A percentile compares a stretch with the other conserved stretches of the same genome.
phyloP scores from a whole-genome alignment of 1,140 invertebrate genomes.

The Lepidotrigona ventralis region DNA sequence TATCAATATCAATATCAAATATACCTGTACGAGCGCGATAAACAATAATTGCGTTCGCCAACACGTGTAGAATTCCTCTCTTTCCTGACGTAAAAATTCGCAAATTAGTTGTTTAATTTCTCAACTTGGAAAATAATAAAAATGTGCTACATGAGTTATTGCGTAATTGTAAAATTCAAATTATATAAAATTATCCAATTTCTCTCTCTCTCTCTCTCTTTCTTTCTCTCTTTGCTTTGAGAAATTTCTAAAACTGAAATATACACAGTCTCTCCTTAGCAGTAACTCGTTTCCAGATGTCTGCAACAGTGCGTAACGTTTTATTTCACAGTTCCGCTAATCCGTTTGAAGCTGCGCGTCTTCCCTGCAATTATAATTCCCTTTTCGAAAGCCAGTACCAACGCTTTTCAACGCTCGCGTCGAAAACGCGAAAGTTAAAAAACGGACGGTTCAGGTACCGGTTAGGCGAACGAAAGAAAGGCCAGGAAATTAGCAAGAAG shows the following conservation, averaged over 20 bases:
- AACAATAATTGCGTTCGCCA: neutral
- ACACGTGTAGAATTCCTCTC: neutral
- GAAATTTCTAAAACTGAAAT: neutral
- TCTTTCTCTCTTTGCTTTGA: neutral
- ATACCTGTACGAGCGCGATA: neutral
- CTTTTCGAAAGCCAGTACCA: neutral
- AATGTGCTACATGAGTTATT: neutral
- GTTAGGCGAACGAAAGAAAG: neutral
- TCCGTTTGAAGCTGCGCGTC: neutral
- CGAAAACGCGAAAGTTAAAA: neutral
- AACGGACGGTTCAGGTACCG: neutral
- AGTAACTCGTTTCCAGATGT: neutral
- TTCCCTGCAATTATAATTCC: constrained; percentile 5
- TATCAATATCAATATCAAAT: neutral
- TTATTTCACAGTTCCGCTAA: neutral
- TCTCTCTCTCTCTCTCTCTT: neutral
- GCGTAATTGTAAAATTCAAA: neutral
- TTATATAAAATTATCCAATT: neutral
- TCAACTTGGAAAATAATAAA: too few species aligned
- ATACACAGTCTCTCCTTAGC: neutral
- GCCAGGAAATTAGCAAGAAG: neutral
- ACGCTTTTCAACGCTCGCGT: neutral
- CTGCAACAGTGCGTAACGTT: neutral
- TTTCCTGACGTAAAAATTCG: too few species aligned
- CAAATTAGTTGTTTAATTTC: too few species aligned